Conservation (phyloP, 1,140 invertebrate genomes). For the Listronotus oregonensis region DNA sequence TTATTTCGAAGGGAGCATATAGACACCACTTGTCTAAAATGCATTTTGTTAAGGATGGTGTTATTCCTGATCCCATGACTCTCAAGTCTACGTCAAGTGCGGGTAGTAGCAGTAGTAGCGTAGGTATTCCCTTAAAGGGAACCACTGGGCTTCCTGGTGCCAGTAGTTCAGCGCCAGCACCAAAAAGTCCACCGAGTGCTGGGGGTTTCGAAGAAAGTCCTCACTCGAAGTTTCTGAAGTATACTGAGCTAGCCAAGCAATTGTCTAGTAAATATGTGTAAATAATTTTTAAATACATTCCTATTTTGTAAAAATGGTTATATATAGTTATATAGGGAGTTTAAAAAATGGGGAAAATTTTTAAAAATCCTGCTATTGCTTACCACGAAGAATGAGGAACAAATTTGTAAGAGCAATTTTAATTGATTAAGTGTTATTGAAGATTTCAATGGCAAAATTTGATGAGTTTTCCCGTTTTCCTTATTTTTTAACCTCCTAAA, state of each 20-base stretch:
- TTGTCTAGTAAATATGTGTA: slow-evolving; percentile 94
- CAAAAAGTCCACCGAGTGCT: slow-evolving; percentile 49
- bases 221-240: slow-evolving; percentile 95
- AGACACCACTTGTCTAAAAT: slow-evolving; percentile 95
- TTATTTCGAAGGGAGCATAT: slow-evolving; percentile 95
- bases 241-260: slow-evolving; percentile 94
- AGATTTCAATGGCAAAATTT: no score
- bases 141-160: slow-evolving; percentile 38
- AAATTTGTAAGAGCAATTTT: no score
- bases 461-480: no score
- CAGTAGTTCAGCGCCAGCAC: slow-evolving; percentile 29
- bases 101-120: slow-evolving; percentile 51
- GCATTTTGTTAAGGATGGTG: slow-evolving; percentile 94
- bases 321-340: slow-evolving; percentile 1
- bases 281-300: slow-evolving; percentile 53
- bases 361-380: no score
- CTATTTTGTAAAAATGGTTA: slow-evolving; percentile 47
- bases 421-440: no score
- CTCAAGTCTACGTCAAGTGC: slow-evolving; percentile 64
- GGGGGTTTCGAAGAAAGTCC: slow-evolving; percentile 84
- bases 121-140: slow-evolving; percentile 44
- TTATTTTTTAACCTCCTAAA: slow-evolving; percentile 3
- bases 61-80: slow-evolving; percentile 72
- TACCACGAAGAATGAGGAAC: no score
- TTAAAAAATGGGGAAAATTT: slow-evolving; percentile 1